Base-by-base conservation (phyloP, 2,888 invertebrate genomes). In the Brenthis daphne region DNA sequence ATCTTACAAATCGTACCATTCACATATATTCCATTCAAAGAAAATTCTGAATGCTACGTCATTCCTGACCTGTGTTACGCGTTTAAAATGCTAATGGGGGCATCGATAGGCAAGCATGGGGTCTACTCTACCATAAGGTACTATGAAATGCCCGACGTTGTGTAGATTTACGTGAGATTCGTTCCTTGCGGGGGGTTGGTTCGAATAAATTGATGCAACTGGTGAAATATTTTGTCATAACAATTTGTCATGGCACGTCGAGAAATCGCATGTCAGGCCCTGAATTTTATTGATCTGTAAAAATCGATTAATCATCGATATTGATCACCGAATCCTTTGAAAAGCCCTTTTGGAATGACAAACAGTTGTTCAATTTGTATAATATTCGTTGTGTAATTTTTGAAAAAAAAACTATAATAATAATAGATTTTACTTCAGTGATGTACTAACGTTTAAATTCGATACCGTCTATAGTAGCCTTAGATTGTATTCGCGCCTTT, bases 211-310 rank as follows among this genome's bases (percentile, higher is more conserved):
- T 87, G 86, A 89, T 80, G 88, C 88, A 89, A 88, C 89, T 90
- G 91, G 89, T 92, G 91, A 92, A 92, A 92, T 92, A 91, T 92
- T 92, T 91, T 92, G 92, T 92, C 92, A 92, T 84, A 91, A 92
- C 89, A 92, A 92, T 92, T 92, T 89, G 92, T 92, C 90, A 92
- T 79, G 88, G 84, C 76, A 81, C 88, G 92, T 90, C 90, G 85
- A 74, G 83, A 86, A 88, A 77, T 82, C 78, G 86, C 88, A 76
- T 81, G 87, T 92, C 91, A 92, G 75, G 80, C 84, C 79, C 76
- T 86, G 89, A 88, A 90, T 89, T 88, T 85, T 87, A 88, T 88
- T 90, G 87, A 91, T 90, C 90, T 87, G 79, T 76, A 70, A 77
- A 82, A 82, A 90, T 92, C 86, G 86, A 92, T 92, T 90, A 90